Conservation (phyloP, 2,113 vertebrate genomes). For the Nannobrachium achirus region DNA sequence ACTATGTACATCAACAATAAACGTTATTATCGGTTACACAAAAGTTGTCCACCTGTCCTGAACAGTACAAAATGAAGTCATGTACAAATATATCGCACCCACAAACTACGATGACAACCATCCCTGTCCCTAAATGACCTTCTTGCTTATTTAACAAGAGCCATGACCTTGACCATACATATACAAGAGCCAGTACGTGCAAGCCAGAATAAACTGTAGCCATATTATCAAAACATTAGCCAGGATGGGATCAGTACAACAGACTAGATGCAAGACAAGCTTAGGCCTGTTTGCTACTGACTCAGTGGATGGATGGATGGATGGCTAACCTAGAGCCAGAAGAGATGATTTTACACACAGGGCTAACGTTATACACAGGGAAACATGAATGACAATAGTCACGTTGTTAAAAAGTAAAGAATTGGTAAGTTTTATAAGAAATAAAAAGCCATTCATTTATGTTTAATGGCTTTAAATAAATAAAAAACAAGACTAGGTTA, state of each 20-base stretch:
- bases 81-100: neutral
- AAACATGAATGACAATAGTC: too few species aligned
- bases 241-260: neutral
- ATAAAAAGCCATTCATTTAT: too few species aligned
- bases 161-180: conserved; percentile 57
- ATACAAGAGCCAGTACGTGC: neutral
- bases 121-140: neutral
- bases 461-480: too few species aligned
- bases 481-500: too few species aligned
- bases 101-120: neutral
- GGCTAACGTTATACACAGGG: neutral
- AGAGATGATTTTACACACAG: too few species aligned
- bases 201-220: neutral
- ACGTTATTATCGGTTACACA: conserved; percentile 26
- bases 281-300: neutral
- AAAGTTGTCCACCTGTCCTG: neutral
- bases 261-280: neutral
- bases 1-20: too few species aligned
- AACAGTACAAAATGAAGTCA: neutral
- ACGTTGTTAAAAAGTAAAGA: too few species aligned
- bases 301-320: too few species aligned
- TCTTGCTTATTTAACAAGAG: neutral
- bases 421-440: too few species aligned
- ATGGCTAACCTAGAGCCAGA: too few species aligned
- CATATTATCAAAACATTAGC: neutral